phyloP scores from a whole-genome alignment of 2,888 invertebrate species.

The Apamea crenata region DNA sequence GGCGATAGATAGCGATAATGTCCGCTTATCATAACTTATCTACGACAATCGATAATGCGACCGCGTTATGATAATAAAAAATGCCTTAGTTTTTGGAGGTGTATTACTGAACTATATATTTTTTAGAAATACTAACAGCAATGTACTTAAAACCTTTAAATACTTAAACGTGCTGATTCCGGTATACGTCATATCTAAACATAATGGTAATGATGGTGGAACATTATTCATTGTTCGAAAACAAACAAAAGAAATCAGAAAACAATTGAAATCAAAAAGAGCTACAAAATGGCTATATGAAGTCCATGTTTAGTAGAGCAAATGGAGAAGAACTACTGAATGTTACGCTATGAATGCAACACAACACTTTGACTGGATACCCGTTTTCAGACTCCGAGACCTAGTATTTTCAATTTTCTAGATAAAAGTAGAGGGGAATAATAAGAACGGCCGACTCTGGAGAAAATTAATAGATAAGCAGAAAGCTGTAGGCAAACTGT shows the following conservation, averaged over 20 bases:
- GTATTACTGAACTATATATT: not conserved
- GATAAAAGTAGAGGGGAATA: not conserved
- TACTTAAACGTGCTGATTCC: not conserved
- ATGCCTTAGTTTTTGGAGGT: conserved; percentile 20
- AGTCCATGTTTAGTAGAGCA: conserved; percentile 4
- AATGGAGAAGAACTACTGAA: conserved; percentile 8
- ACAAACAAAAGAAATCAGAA: conserved; percentile 8
- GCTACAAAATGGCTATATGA: not conserved
- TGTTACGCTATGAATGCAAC: no score
- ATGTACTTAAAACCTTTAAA: not conserved
- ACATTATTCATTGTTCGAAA: not conserved
- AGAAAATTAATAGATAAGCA: not conserved
- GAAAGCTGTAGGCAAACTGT: not conserved
- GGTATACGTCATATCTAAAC: not conserved
- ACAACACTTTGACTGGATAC: conserved; percentile 1
- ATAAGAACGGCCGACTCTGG: not conserved
- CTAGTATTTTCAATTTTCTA: conserved; percentile 4
- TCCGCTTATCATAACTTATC: conserved; percentile 74
- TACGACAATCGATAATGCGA: conserved; percentile 73
- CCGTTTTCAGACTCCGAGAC: conserved; percentile 2
- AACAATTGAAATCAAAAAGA: conserved; percentile 1
- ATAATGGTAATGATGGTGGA: not conserved
- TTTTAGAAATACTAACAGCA: not conserved
- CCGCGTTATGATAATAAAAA: conserved; percentile 46
- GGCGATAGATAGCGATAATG: conserved; percentile 65